A percentile compares a stretch with the other conserved stretches of the same genome.
phyloP scores from a whole-genome alignment of 2,797 vertebrate species.

The Sebastes iracundus region DNA sequence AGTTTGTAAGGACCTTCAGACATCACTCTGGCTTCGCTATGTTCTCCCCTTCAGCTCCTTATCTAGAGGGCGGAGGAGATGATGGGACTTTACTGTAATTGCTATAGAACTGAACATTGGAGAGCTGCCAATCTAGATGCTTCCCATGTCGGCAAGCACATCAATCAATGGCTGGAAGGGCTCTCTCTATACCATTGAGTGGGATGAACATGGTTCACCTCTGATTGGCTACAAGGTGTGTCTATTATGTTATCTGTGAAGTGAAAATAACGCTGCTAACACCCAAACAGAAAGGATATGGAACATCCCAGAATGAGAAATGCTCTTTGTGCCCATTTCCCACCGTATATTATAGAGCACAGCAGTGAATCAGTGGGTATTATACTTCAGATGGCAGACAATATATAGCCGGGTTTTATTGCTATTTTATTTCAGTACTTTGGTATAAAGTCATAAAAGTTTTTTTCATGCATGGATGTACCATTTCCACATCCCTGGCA shows the following conservation, averaged over 20 bases:
- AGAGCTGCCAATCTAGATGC: conserved; percentile 62
- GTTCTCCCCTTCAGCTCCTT: conserved; percentile 30
- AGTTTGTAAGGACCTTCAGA: conserved; percentile 36
- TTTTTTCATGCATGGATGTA: background rate
- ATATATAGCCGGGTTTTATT: background rate
- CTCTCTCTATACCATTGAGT: conserved; percentile 45
- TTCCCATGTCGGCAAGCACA: conserved; percentile 49
- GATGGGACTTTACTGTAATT: conserved; percentile 61
- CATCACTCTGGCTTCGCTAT: conserved; percentile 15
- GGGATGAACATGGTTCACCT: conserved; percentile 19
- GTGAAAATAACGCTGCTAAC: conserved; percentile 16
- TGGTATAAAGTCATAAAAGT: background rate
- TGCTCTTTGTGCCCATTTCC: background rate
- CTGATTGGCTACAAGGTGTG: conserved; percentile 21
- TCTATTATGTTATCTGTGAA: conserved; percentile 5
- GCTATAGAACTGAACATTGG: conserved; percentile 45
- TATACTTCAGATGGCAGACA: background rate
- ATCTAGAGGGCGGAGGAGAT: conserved; percentile 41
- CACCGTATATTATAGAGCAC: background rate
- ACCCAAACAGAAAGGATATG: background rate
- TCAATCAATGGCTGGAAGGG: conserved; percentile 53
- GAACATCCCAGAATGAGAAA: background rate
- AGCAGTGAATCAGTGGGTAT: background rate
- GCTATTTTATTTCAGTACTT: background rate
- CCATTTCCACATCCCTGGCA: background rate